Evolutionary conservation across 2,797 vertebrate species (phyloP), one percentile per base, ranked within the genome.

Genomic region (Hydrolagus colliei): DNA sequence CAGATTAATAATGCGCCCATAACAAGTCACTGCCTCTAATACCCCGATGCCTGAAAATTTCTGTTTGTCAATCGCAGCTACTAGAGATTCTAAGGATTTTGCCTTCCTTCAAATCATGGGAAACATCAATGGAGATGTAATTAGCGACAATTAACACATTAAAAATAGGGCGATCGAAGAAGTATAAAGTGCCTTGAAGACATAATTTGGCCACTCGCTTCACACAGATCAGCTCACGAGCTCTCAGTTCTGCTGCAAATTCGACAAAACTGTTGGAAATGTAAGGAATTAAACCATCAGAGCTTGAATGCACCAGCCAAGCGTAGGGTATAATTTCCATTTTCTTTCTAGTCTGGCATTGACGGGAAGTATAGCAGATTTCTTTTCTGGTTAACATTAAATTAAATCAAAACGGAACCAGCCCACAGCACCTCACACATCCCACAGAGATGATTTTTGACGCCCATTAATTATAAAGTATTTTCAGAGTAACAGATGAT

Each of bases 391-490:
- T 67, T 71, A 84, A 41, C 10, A 71, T 41, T 71, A 52, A 41
- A 68, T 68, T 59, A n/a, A 59, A 52, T 20, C 16, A 52, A 20
- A 35, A 52, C 52, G 35, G 41, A n/a, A 71, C 32, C 2, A 20
- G 9, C 18, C 35, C 8, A 18, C 79, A 68, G 35, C 32, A 20
- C 11, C 16, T 18, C 16, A 41, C 63, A 84, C 65, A 71, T 52
- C 41, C 65, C 79, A 84, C 65, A 68, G 16, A 11, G 27, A 65
- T 80, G 22, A 67, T 80, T 65, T 80, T 18, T 84, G 79, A 84
- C 79, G 71, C 79, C 79, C 41, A 67, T 84, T 84, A 41, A 84
- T 84, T 71, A 41, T 71, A 11, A n/a, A 41, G 16, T 84, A 41
- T 71, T 84, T 41, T 20, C 18, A 71, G 79, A 62, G n/a, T 11